A percentile compares a stretch with the other conserved stretches of the same genome.
phyloP scores from a whole-genome alignment of 2,888 invertebrate species.

The Lordiphosa andalusiaca region DNA sequence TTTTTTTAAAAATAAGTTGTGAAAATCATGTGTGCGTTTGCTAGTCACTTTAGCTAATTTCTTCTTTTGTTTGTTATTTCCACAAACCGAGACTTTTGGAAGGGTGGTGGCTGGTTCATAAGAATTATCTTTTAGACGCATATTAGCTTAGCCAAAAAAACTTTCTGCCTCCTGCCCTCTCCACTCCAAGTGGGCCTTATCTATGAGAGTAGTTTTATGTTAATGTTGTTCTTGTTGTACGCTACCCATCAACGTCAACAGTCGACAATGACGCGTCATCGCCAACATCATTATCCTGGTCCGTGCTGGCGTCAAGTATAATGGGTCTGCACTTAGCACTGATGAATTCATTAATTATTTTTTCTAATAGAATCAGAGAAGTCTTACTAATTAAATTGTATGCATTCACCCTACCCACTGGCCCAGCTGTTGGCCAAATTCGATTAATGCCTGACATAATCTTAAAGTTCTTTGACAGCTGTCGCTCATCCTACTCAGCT shows the following conservation, averaged over 20 bases:
- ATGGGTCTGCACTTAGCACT: conserved; percentile 64
- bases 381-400: conserved; percentile 60
- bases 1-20: conserved; percentile 3
- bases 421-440: conserved; percentile 31
- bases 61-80: too few relatives aligned
- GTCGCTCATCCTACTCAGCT: conserved; percentile 9
- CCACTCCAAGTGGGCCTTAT: neutral
- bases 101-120: too few relatives aligned
- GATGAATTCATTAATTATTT: conserved; percentile 73
- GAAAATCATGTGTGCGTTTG: too few relatives aligned
- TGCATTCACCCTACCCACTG: conserved; percentile 22
- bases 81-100: too few relatives aligned
- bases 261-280: conserved; percentile 19
- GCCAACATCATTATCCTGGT: conserved; percentile 23
- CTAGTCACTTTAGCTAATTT: too few relatives aligned
- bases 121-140: too few relatives aligned
- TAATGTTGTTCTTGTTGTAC: conserved; percentile 18
- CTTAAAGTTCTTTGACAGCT: conserved; percentile 32
- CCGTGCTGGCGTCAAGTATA: conserved; percentile 43
- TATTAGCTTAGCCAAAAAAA: conserved; percentile 22
- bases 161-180: neutral
- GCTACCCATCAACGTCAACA: conserved; percentile 32
- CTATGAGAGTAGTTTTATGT: conserved; percentile 9
- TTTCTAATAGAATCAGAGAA: conserved; percentile 42
- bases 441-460: conserved; percentile 48